Base-by-base conservation (phyloP, 2,113 vertebrate genomes). In the Garra rufa region DNA sequence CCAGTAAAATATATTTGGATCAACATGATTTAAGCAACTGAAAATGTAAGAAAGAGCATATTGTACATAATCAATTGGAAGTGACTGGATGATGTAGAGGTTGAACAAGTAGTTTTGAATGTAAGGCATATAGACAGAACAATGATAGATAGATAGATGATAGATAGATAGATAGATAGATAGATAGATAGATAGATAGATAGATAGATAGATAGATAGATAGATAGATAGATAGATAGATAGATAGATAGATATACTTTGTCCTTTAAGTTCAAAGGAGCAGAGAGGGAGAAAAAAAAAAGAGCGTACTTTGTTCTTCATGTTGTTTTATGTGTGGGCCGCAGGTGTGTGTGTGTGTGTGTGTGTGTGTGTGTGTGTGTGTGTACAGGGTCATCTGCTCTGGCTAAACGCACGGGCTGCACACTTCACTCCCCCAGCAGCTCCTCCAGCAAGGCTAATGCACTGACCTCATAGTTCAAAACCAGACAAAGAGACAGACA, bases 381-480 rank as follows among this genome's bases (percentile, higher is more conserved):
- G 9, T 24, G 46, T 41, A 41, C 46, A 82, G 44, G 65, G 65
- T 82, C 80, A 71, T 41, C 19, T 19, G 8, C 44, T 81, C 28
- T 7, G 6, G 21, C 78, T 67, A 67, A 81, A 67, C 15, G 44
- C 61, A 50, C 7, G 19, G 80, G 52, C 19, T 67, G 59, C 46
- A 82, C 79, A 52, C 63, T 82, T 82, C 30, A 50, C 44, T 70
- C 65, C 44, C 61, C 80, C 59, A n/a, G 46, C 13, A 70, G 28
- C 44, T 55, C 65, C 67, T 74, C 8, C 19, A 80, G 50, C 52
- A 84, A 82, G 74, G 73, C 80, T 63, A 43, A 83, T 83, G 69
- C 80, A 38, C 65, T 82, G 63, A 70, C 80, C 80, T 71, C 30
- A 52, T 15, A 70, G 63, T 82, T 70, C 80, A 82, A 52, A 70